Conservation (phyloP, 2,113 vertebrate species). For the Paedocypris sp. region DNA sequence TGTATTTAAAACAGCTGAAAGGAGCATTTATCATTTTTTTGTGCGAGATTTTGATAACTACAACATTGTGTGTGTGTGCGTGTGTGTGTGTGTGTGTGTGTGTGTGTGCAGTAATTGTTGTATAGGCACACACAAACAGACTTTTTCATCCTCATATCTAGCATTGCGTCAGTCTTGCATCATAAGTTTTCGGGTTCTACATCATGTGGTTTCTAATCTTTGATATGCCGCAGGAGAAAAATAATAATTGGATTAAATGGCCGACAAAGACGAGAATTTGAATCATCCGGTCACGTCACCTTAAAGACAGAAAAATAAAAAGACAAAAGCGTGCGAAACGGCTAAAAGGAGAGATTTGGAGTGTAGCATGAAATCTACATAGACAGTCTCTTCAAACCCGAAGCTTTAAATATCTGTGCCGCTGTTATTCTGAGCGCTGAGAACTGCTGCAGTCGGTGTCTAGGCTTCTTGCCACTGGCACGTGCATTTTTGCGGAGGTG, state of each 20-base stretch:
- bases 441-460: background rate
- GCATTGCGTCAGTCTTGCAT: background rate
- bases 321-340: background rate
- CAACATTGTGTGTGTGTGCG: no score
- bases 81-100: no score
- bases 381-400: background rate
- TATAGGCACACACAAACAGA: no score
- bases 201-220: background rate
- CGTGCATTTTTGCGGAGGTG: background rate
- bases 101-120: no score
- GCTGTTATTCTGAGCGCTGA: background rate
- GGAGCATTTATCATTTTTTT: no score
- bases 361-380: background rate
- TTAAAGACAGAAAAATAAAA: no score
- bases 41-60: no score
- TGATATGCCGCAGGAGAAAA: background rate
- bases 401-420: background rate
- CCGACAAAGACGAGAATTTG: background rate
- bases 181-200: background rate
- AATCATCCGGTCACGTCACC: background rate
- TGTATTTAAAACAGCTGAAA: no score
- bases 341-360: background rate
- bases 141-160: background rate
- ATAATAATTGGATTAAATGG: constrained; percentile 10
- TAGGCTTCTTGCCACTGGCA: background rate